These are phyloP conservation scores for Eilema caniola DNA, from an alignment of 2,888 invertebrate species.

Conservation along the genomic window DNA sequence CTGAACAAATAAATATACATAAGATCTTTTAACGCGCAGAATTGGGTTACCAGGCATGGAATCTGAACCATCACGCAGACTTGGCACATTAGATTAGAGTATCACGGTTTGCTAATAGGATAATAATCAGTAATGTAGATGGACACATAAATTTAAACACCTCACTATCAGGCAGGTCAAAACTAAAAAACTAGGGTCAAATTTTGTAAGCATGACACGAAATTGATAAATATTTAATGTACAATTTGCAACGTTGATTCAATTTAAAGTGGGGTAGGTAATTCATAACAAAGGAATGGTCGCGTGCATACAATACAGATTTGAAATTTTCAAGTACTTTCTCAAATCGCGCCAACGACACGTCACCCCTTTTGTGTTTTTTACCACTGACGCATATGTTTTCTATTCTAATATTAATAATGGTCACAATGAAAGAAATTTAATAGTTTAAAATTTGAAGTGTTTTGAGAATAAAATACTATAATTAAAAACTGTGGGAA, in stretches of 20 bases:
- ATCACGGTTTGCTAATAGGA: no score
- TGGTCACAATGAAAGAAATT: constrained; percentile 60
- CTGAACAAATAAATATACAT: no score
- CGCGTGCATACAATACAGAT: constrained; percentile 70
- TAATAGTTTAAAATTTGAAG: constrained; percentile 63
- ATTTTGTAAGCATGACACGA: neutral
- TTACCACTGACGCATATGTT: constrained; percentile 68
- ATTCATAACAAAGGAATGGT: constrained; percentile 57
- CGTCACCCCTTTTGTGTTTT: constrained; percentile 59
- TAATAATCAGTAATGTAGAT: no score
- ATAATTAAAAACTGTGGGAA: constrained; percentile 29
- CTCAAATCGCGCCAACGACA: constrained; percentile 27
- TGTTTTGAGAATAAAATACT: constrained; percentile 54
- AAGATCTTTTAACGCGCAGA: no score
- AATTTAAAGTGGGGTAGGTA: constrained; percentile 35
- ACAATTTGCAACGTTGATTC: constrained; percentile 31
- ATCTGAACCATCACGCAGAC: no score
- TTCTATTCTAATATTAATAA: constrained; percentile 70
- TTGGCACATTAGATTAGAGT: no score
- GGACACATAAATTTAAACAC: no score
- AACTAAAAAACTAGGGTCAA: neutral
- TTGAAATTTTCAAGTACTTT: constrained; percentile 73
- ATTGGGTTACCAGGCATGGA: neutral
- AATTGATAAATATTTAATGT: constrained; percentile 54
- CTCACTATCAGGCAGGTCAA: neutral